Base-by-base conservation (phyloP, 1,140 invertebrate genomes). In the Drosophila nebulosa region DNA sequence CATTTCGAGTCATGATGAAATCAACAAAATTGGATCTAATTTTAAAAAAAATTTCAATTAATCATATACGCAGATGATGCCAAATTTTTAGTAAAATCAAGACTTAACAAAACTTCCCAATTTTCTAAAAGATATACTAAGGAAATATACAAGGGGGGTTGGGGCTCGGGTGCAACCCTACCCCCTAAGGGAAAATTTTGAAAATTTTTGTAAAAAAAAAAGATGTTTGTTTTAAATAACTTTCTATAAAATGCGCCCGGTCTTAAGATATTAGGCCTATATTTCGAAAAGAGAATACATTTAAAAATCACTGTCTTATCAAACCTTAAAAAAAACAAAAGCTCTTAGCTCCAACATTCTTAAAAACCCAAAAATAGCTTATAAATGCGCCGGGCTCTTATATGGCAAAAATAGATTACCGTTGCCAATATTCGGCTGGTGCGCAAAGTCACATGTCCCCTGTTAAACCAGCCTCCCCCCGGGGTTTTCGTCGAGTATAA, bases 1-100 rank as follows among this genome's bases (percentile, higher is more conserved):
- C 24, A 42, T 64, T 55, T 30, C 32, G 51, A 27, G 62, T 27
- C n/a, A 39, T 7, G 22, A 52, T 14, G 12, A 36, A 53, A 14
- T 63, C 16, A 63, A 63, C 50, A 52, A 51, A 14, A 59, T 22
- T 30, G 27, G 36, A 12, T 39, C 22, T 22, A 36, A 18, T 10
- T 35, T 42, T 46, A 42, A 53, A 53, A 51, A 63, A 24, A 51
- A n/a, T n/a, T 63, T 53, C 36, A 39, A 39, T 39, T n/a, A 39
- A 18, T 35, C 12, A 53, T 63, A 9, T 55, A 63, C 35, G 61
- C 61, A 55, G 61, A 63, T 26, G 61, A 63, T 36, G 61, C 61
- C 10, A 42, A 63, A 55, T 55, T n/a, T 39, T 16, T 39, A 39
- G 26, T 30, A 60, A 32, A 32, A 32, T 32, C 30, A 32, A 10